Conservation (phyloP, 2,113 vertebrate genomes). For the Poeciliopsis turrubarensis region DNA sequence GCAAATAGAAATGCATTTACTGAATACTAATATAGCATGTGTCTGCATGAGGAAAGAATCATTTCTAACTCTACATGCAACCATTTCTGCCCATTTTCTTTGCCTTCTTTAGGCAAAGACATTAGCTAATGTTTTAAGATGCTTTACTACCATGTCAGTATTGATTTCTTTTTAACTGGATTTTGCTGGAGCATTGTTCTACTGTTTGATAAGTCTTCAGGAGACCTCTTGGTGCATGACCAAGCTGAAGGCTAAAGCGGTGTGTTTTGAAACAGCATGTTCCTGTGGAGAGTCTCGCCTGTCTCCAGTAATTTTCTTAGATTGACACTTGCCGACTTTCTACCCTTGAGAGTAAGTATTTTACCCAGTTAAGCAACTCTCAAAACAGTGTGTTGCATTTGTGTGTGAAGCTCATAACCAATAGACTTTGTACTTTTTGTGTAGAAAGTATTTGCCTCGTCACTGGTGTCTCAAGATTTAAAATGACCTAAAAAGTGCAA, state of each 20-base stretch:
- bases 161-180: constrained; percentile 28
- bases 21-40: constrained; percentile 7
- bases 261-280: constrained; percentile 68
- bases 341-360: constrained; percentile 60
- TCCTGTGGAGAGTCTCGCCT: constrained; percentile 48
- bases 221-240: constrained; percentile 61
- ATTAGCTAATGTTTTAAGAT: constrained; percentile 3
- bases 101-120: neutral
- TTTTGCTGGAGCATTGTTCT: constrained; percentile 59
- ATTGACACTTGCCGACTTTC: constrained; percentile 31
- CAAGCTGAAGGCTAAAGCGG: constrained; percentile 60
- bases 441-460: neutral
- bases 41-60: constrained; percentile 13
- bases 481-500: neutral
- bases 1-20: neutral
- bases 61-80: constrained; percentile 19
- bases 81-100: neutral
- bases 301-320: constrained; percentile 45
- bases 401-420: constrained; percentile 31
- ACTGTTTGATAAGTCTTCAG: constrained; percentile 64
- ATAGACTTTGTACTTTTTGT: neutral
- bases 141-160: constrained; percentile 8
- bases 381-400: constrained; percentile 23
- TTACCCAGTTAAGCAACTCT: constrained; percentile 21
- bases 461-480: neutral